Percentiles rank a stretch among this genome's conserved stretches.
These are phyloP conservation scores for Eunapius fragilis DNA, from an alignment of 37 sponge, comb jelly and placozoan genomes.

Conservation along the genomic window DNA sequence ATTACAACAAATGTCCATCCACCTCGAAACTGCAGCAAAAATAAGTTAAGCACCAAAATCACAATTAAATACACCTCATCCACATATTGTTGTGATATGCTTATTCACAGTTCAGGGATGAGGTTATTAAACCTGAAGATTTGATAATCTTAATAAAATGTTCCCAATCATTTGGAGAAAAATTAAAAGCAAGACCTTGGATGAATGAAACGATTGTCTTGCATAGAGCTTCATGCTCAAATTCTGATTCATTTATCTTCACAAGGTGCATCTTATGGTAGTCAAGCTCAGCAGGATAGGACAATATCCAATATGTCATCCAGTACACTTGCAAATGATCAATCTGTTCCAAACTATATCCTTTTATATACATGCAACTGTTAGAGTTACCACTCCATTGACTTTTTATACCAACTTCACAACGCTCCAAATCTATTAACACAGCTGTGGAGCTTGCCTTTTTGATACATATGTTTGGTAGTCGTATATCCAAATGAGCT, in stretches of 20 bases:
- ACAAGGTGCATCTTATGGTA: neutral
- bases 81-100: too few relatives aligned
- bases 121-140: neutral
- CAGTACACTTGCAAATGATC: neutral
- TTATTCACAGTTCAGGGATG: neutral
- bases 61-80: too few relatives aligned
- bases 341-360: neutral
- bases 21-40: too few relatives aligned
- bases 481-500: neutral
- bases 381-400: neutral
- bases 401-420: neutral
- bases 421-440: neutral
- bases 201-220: neutral
- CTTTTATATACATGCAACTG: neutral
- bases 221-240: neutral
- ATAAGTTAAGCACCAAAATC: too few relatives aligned
- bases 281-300: neutral
- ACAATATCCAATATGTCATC: neutral
- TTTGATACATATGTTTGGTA: neutral
- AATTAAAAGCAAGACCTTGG: neutral
- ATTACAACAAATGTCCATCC: too few relatives aligned
- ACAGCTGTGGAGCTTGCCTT: neutral
- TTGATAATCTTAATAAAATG: neutral
- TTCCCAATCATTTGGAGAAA: neutral
- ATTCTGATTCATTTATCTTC: neutral